Evolutionary conservation across 2,888 invertebrate genomes (phyloP).

Genomic region (Epinotia brunnichana): DNA sequence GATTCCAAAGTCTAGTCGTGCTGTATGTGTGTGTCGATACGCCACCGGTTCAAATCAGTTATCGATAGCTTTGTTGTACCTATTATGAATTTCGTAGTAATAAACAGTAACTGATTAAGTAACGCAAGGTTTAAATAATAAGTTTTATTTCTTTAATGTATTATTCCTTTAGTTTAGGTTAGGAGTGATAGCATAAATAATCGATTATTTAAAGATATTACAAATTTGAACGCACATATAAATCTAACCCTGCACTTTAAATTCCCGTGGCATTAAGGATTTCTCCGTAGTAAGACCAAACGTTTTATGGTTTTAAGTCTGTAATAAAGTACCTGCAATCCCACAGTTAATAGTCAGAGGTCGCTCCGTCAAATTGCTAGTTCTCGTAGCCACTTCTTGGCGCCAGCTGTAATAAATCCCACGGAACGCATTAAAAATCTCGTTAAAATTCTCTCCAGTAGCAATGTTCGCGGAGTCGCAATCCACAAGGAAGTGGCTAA

Average conservation of each 20-base stretch:
- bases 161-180: no score
- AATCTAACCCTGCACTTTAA: background rate
- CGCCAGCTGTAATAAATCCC: constrained; percentile 70
- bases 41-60: background rate
- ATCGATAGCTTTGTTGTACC: background rate
- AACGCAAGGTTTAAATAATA: no score
- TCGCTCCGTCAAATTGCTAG: constrained; percentile 47
- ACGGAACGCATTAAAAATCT: constrained; percentile 74
- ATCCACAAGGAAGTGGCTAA: constrained; percentile 53
- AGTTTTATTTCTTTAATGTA: no score
- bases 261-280: background rate
- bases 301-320: constrained; percentile 3
- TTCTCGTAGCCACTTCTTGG: constrained; percentile 58
- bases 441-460: constrained; percentile 69
- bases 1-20: background rate
- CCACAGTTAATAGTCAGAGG: constrained; percentile 33
- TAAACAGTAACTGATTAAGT: no score
- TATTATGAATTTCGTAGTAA: background rate
- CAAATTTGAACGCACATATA: no score
- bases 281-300: background rate
- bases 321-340: constrained; percentile 23
- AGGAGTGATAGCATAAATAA: no score
- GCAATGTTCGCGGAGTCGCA: constrained; percentile 50
- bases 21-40: background rate
- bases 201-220: no score